Conservation (phyloP, 1,140 invertebrate genomes). For the Coenobita brevimanus region DNA sequence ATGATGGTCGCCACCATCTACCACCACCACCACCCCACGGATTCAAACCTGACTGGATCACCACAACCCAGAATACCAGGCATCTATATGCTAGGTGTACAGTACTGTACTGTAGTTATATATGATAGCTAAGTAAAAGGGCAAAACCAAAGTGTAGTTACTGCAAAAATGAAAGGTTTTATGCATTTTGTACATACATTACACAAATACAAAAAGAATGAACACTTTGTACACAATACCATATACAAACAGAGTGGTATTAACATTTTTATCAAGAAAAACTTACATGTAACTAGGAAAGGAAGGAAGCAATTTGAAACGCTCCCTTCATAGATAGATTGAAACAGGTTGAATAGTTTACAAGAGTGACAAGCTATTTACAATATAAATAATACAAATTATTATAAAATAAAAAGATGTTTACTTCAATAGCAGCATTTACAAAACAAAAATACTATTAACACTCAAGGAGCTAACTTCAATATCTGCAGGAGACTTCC, state of each 20-base stretch:
- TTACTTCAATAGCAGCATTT: conserved; percentile 41
- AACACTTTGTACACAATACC: conserved; percentile 68
- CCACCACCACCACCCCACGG: no score
- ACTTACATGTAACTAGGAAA: conserved; percentile 63
- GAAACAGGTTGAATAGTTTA: conserved; percentile 56
- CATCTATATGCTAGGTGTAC: not conserved
- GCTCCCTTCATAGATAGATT: conserved; percentile 49
- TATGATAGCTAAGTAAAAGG: not conserved
- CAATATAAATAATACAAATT: conserved; percentile 64
- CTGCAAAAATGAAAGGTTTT: conserved; percentile 68
- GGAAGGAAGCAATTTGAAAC: conserved; percentile 49
- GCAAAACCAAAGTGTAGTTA: conserved; percentile 39
- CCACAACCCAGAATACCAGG: not conserved
- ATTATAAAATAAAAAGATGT: conserved; percentile 60
- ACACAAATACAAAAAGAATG: conserved; percentile 68
- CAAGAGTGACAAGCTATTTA: conserved; percentile 55
- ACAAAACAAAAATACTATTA: conserved; percentile 22
- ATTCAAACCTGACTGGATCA: no score
- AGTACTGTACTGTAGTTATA: not conserved
- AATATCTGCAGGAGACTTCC: not conserved
- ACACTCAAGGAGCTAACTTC: conserved; percentile 33
- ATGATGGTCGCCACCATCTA: no score
- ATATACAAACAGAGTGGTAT: conserved; percentile 68
- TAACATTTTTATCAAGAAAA: conserved; percentile 67
- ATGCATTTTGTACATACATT: conserved; percentile 68